Base-by-base conservation (phyloP, 2,797 vertebrate species). In the Adelosebastes latens region DNA sequence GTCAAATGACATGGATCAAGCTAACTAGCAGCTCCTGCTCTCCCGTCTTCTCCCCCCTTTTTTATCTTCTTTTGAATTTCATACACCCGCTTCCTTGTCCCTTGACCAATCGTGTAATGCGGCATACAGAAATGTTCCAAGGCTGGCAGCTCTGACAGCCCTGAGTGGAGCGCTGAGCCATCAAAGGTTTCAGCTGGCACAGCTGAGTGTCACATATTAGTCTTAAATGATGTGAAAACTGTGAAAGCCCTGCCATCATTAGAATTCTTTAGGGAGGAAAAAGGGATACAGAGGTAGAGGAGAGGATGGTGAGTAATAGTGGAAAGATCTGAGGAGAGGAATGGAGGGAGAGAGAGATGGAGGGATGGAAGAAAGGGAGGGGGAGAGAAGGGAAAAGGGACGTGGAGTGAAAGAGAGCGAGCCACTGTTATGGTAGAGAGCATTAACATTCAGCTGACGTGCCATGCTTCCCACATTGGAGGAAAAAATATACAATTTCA, bases 211-310 rank as follows among this genome's bases (percentile, higher is more conserved):
- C 93, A 93, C 90, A 90, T 94, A 92, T 94, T 93, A 93, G 91
- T 89, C 91, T 89, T 94, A 94, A 94, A 94, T 93, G 90, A 93
- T 91, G 82, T 92, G 92, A 94, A 92, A 89, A 91, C 89, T 93
- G 91, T 93, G 91, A 93, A 93, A 93, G 82, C 89, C 86, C 89
- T 88, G 84, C 80, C 87, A 90, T 91, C 90, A 93, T 94, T 94
- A 91, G 86, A 86, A 90, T 93, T 90, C 87, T 90, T 87, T 77
- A 61, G 81, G 84, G 85, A 87, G 70, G 62, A 72, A 85, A 87
- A 89, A 79, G 16, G 31, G 82, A 91, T 81, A 71, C 70, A 82
- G 62, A 79, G 79, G 83, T 80, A 52, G 85, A 84, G 53, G 49
- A 59, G 42, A 80, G 63, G 61, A 31, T 82, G 72, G 75, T 81